Evolutionary conservation across 1,140 invertebrate species (phyloP).

Genomic region (Drosophila kohkoa): DNA sequence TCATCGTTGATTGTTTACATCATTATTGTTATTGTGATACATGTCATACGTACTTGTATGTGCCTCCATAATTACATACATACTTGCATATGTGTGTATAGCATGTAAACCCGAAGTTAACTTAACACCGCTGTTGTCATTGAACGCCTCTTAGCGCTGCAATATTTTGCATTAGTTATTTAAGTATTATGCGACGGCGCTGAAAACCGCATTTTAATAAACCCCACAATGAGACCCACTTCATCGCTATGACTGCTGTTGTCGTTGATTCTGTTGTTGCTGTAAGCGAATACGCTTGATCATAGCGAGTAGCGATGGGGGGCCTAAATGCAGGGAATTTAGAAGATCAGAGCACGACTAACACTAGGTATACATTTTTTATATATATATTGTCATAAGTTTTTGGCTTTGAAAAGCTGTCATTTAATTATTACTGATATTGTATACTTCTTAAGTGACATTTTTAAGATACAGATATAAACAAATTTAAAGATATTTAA

Average conservation of each 20-base stretch:
- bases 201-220: conserved; percentile 75
- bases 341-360: neutral
- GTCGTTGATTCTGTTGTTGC: conserved; percentile 24
- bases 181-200: conserved; percentile 69
- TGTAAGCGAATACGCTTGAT: conserved; percentile 56
- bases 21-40: conserved; percentile 41
- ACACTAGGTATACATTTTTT: conserved; percentile 3
- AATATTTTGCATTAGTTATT: conserved; percentile 77
- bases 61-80: neutral
- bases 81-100: neutral
- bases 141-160: conserved; percentile 40
- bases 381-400: no score
- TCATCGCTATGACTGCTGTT: conserved; percentile 24
- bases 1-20: conserved; percentile 69
- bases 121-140: conserved; percentile 70
- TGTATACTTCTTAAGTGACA: no score
- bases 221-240: conserved; percentile 56
- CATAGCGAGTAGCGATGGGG: conserved; percentile 23
- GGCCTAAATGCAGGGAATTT: neutral
- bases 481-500: no score
- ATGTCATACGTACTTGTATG: conserved; percentile 2
- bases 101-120: conserved; percentile 47
- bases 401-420: no score
- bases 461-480: no score
- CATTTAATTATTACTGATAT: no score